Conservation (phyloP, 2,797 vertebrate genomes). For the Novumbra hubbsi region DNA sequence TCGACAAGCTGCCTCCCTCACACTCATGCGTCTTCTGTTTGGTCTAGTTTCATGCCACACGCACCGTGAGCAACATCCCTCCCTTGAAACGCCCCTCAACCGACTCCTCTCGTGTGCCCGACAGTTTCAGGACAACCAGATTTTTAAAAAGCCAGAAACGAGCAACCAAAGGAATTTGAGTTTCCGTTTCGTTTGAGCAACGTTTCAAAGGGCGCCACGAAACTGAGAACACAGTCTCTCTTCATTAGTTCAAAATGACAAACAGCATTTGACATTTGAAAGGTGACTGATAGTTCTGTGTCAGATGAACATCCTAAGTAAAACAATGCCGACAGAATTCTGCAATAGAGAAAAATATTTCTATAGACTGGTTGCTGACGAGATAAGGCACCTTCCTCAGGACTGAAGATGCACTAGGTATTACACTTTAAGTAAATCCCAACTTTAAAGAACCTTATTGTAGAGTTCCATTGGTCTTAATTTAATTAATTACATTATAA, state of each 20-base stretch:
- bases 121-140: slow-evolving; percentile 31
- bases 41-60: background rate
- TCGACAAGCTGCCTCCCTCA: slow-evolving; percentile 9
- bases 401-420: too few relatives aligned
- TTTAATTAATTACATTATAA: too few relatives aligned
- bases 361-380: too few relatives aligned
- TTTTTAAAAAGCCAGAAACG: slow-evolving; percentile 1
- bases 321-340: background rate
- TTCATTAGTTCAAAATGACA: slow-evolving; percentile 22
- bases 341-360: background rate
- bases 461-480: too few relatives aligned
- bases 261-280: slow-evolving; percentile 17
- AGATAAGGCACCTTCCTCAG: too few relatives aligned
- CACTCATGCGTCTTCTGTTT: background rate
- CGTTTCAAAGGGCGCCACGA: background rate
- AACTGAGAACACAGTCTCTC: slow-evolving; percentile 1
- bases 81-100: background rate
- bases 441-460: too few relatives aligned
- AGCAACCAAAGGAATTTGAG: slow-evolving; percentile 27
- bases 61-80: background rate
- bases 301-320: background rate
- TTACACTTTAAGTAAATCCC: too few relatives aligned
- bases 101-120: background rate
- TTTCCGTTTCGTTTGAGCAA: slow-evolving; percentile 53
- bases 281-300: background rate